Base-by-base conservation (phyloP, 2,888 invertebrate species). In the Drosophila kanekoi region DNA sequence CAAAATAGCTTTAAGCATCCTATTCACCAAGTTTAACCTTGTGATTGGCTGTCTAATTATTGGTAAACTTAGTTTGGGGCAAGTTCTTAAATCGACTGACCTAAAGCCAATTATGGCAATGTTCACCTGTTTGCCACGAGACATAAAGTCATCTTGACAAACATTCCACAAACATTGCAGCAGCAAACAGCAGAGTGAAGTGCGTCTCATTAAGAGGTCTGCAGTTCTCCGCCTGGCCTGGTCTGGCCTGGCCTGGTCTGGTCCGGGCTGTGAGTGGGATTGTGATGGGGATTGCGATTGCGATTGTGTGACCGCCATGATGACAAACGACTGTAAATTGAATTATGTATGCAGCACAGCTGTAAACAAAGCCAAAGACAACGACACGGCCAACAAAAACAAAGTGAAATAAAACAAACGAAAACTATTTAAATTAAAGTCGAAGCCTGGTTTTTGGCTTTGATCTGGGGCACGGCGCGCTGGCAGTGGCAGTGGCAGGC, bases 401-500 rank as follows among this genome's bases (percentile, higher is more conserved):
- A 18, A 47, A 32, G 32, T 33, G 13, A 33, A 16, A 18, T 33
- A 79, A 64, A 43, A 52, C 53, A 81, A 81, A 84, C 57, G 64
- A 81, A 87, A 79, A 65, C 69, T 71, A 87, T 84, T 84, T 84
- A 78, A 81, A 78, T 87, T 84, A 64, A 67, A 72, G 49, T 74
- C 82, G 32, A 73, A 62, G 65, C 41, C 69, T 72, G 66, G 43
- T 16, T 64, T 65, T 28, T 13, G 43, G 18, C 51, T 69, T 74
- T 76, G 64, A 74, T 74, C 64, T 70, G 76, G 75, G 56, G 58
- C 72, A 60, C 54, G 35, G 54, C 23, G 48, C 58, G 59, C 38
- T 33, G 63, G 38, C 54, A 52, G 57, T 49, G 43, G 60, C 57
- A 54, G 60, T 38, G 61, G 51, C 37, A 58, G 35, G 47, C 45